Percentiles rank a stretch among this genome's conserved stretches.
Conservation (phyloP, 2,113 vertebrate genomes). For the Eublepharis macularius region DNA sequence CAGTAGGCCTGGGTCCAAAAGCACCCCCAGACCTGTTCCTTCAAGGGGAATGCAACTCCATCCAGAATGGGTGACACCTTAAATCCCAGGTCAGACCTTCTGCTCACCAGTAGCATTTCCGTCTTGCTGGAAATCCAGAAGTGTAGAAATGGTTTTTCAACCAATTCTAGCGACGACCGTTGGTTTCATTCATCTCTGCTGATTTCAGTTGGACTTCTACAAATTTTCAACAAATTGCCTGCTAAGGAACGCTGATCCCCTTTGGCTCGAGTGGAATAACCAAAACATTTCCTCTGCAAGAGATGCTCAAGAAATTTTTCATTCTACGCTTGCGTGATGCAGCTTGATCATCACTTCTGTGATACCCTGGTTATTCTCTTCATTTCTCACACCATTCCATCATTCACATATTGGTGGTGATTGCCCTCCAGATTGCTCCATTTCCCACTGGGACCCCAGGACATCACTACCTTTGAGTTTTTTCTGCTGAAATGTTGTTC, state of each 20-base stretch:
- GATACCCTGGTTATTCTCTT: no score
- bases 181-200: background rate
- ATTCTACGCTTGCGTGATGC: background rate
- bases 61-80: no score
- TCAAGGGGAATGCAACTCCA: no score
- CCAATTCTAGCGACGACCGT: background rate
- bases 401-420: background rate
- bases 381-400: background rate
- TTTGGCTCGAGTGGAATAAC: background rate
- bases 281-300: background rate
- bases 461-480: accelerated
- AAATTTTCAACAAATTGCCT: background rate
- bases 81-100: no score
- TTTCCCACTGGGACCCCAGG: background rate
- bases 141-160: background rate
- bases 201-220: background rate
- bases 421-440: background rate
- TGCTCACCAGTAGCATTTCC: no score
- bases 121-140: no score
- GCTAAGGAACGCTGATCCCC: background rate
- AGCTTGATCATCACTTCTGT: background rate
- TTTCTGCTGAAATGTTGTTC: background rate
- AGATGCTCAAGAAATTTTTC: background rate
- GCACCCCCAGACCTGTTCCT: no score
- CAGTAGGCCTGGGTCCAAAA: no score